These are phyloP conservation scores for Mesochorus sp. DNA, from an alignment of 2,888 invertebrate species.

Conservation along the genomic window DNA sequence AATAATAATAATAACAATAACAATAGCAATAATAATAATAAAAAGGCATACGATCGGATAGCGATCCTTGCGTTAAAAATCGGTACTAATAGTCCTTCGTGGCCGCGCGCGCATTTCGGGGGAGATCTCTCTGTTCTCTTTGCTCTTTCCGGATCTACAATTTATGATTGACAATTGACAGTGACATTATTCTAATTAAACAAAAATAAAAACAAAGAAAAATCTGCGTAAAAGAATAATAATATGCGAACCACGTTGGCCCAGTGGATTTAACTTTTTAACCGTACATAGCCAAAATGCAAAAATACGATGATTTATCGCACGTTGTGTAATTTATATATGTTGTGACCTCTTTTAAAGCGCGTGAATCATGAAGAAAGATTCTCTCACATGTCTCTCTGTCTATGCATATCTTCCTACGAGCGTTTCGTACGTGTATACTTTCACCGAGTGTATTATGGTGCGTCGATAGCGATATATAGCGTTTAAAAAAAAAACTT, in stretches of 20 bases:
- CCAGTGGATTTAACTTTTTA: conserved; percentile 38
- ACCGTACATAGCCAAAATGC: conserved; percentile 9
- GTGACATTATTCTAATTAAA: conserved; percentile 52
- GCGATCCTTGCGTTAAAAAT: conserved; percentile 21
- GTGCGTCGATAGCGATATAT: conserved; percentile 36
- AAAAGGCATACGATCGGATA: neutral
- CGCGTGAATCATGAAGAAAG: conserved; percentile 43
- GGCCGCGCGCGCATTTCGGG: conserved; percentile 40
- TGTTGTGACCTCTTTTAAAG: conserved; percentile 52
- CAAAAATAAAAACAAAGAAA: neutral
- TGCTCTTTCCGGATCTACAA: conserved; percentile 34
- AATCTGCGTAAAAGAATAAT: conserved; percentile 1
- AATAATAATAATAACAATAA: conserved; percentile 24
- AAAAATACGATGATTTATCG: conserved; percentile 12
- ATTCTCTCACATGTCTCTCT: conserved; percentile 53
- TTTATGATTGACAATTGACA: conserved; percentile 57
- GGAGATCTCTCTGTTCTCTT: conserved; percentile 4
- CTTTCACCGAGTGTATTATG: conserved; percentile 43
- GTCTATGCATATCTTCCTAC: conserved; percentile 53
- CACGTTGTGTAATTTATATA: conserved; percentile 33
- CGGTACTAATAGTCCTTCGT: conserved; percentile 42
- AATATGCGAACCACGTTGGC: conserved; percentile 3
- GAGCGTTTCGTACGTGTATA: conserved; percentile 45
- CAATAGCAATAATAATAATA: neutral
- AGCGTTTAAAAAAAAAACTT: too few species aligned